Evolutionary conservation across 2,888 invertebrate genomes (phyloP), one percentile per base, ranked within the genome.

Genomic region (Lithophane ornitopus): DNA sequence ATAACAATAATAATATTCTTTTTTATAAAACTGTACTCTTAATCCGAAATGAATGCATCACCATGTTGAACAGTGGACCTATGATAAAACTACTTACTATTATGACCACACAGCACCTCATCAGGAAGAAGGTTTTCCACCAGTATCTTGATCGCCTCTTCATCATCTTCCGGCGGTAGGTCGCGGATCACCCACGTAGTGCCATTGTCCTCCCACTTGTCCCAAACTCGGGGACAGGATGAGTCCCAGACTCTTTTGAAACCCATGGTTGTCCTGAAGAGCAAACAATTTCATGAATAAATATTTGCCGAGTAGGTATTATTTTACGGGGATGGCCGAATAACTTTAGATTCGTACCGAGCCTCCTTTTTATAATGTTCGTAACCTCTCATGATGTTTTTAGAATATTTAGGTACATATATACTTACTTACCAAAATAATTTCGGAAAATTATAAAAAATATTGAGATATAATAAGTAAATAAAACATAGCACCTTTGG

Each of bases 121-220:
- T 95, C 95, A 3, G 91, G 78, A 11, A 89, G 82, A 19, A 95
- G 80, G n/a, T 94, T 70, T 0, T 91, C 85, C 1, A 89, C 58
- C 12, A 95, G 74, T 3, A 95, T 80, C 16, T 90, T 75, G 8
- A 94, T 0, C 0, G 94, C 95, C 19, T 78, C 76, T 14, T 93
- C 93, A 44, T 94, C 93, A 44, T 95, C 94, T 79, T 94, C 94
- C 0, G 94, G 93, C 0, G 88, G 87, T 1, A 95, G 86, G 78
- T 95, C 95, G 76, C 94, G 93, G 52, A 95, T 90, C 16, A 93
- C 87, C 91, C 92, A 95, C 12, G 84, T 89, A 3, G 76, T 87
- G 0, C 92, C 93, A 9, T 90, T 87, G 0, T 85, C 80, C 52
- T 92, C 90, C 94, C 95, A 95, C 1, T 88, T 84, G 44, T 93